Evolutionary conservation across 2,113 vertebrate species (phyloP).

Genomic region (Fregata magnificens): DNA sequence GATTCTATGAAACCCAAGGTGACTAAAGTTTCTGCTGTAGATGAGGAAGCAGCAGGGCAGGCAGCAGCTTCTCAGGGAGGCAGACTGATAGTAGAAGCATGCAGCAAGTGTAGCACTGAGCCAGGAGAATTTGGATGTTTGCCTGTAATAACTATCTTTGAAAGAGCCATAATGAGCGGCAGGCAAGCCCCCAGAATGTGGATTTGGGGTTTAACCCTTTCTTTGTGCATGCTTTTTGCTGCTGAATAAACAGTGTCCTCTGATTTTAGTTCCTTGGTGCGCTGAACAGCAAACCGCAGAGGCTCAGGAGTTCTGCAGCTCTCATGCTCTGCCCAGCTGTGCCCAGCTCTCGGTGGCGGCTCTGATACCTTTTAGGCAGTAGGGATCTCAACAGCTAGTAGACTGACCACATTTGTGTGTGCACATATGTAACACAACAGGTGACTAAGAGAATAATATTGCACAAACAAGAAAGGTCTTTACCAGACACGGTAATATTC

Average conservation of each 20-base stretch:
- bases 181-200: background rate
- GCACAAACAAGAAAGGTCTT: background rate
- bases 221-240: background rate
- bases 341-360: background rate
- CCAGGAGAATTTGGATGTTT: background rate
- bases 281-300: background rate
- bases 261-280: background rate
- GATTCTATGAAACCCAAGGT: too few relatives aligned
- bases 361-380: background rate
- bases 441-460: background rate
- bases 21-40: background rate
- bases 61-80: background rate
- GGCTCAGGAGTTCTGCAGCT: background rate
- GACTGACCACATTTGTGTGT: background rate
- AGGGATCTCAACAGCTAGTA: background rate
- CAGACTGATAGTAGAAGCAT: background rate
- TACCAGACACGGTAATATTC: background rate
- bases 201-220: background rate
- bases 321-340: background rate
- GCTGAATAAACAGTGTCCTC: background rate
- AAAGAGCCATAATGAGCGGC: background rate
- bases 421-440: background rate
- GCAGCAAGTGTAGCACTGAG: background rate
- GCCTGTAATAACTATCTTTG: background rate
- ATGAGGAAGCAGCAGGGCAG: background rate